Evolutionary conservation across 2,113 vertebrate species (phyloP), one percentile per base, ranked within the genome.

Genomic region (Perca fluviatilis): DNA sequence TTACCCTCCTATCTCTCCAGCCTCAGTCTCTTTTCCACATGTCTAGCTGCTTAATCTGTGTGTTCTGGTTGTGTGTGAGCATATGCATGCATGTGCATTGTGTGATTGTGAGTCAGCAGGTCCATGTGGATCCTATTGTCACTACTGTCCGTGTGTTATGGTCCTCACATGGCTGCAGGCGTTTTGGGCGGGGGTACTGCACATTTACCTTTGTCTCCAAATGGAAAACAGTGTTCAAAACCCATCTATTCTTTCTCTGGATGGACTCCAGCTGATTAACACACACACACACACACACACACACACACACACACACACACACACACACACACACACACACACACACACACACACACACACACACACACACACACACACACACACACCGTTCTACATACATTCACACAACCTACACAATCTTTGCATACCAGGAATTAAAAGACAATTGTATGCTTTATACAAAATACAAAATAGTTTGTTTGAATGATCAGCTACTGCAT

Each of bases 21-120:
- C 72, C 83, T 82, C 74, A 51, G 67, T 79, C 43, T 82, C 61
- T 69, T 66, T 51, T 86, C 72, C 68, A 49, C 63, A 50, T 74
- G 78, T 50, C n/a, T 90, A 87, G 89, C 90, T 80, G 76, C 51
- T 70, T 65, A 85, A 85, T 91, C 85, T 88, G 88, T 84, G 76
- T 80, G 61, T 85, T 79, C 56, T 86, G 61, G 50, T 84, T 79
- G 30, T 40, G 21, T 74, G 70, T 77, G 51, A 65, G 51, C 19
- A 23, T 62, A 15, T 27, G 51, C 47, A 50, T 76, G 66, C 60
- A n/a, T 86, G 73, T 86, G 70, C 10, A 2, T 84, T 90, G 76
- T 74, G 54, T 89, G 85, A 87, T 77, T 89, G 80, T 66, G 63
- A 78, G 72, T 51, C 30, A 69, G 36, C n/a, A 15, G 10, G 21